Evolutionary conservation across 2,888 invertebrate species (phyloP), one percentile per base, ranked within the genome.

Genomic region (Rotaria macrura): DNA sequence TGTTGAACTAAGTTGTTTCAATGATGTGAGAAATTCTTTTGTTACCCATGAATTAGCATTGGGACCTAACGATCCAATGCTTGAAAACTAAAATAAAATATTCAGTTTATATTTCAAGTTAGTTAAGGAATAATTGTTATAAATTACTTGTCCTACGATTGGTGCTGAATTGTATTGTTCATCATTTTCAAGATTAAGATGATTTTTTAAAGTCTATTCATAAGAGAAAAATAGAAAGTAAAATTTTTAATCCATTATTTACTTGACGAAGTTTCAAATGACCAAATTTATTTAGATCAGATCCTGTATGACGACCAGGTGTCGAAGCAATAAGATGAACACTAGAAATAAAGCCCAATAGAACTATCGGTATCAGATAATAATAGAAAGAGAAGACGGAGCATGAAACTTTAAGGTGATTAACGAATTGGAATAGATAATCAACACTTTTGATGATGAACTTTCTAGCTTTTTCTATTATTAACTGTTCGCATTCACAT

Each of bases 271-370:
- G 88, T 88, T 92, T 92, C 87, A 91, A 89, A 86, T 93, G 92
- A 1, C 93, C 93, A 93, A 94, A 96, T 23, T 92, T 91, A 9
- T 91, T 90, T 87, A 91, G 91, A 20, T 91, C 90, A 38, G 90
- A 88, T 84, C 93, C 93, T 47, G 93, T 92, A 88, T 95, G 94
- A 40, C 94, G 93, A 0, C 96, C 96, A 0, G 97, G 97, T 0
- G 93, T 93, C 0, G 96, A 96, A 0, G 94, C 94, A 74, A 97
- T 92, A 38, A 97, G 93, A 89, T 94, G 95, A 0, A 96, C 96
- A 88, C 95, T 95, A 90, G 0, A 89, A 43, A 49, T 14, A 49
- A 49, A 49, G 14, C 4, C 14, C 17, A 49, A 17, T 17, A 49
- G 17, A 49, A 49, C 17, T 0, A n/a, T n/a, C n/a, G n/a, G n/a